Conservation (phyloP, 2,888 invertebrate species). For the Rhorus exstirpatorius region DNA sequence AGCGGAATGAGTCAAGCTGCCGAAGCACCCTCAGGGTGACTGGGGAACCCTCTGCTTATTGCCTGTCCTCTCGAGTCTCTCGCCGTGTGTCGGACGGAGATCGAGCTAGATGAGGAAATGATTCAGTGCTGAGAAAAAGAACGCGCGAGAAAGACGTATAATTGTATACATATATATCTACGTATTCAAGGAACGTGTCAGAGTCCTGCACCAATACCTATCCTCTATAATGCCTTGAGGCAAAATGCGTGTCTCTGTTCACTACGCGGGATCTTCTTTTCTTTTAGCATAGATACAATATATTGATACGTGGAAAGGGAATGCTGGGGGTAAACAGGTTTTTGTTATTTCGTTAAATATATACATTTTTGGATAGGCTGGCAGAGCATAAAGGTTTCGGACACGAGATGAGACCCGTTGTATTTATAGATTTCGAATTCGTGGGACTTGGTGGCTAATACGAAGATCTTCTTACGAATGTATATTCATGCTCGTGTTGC, state of each 20-base stretch:
- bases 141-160: conserved; percentile 43
- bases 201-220: conserved; percentile 57
- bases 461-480: neutral
- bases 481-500: neutral
- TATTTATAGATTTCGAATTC: conserved; percentile 28
- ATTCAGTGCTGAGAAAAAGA: conserved; percentile 52
- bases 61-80: conserved; percentile 44
- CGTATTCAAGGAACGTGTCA: conserved; percentile 31
- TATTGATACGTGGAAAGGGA: conserved; percentile 72
- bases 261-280: conserved; percentile 44
- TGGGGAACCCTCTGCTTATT: conserved; percentile 76
- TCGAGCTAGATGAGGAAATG: conserved; percentile 58
- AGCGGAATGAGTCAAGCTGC: conserved; percentile 75
- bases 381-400: neutral
- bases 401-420: conserved; percentile 5
- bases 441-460: neutral
- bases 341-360: conserved; percentile 72
- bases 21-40: conserved; percentile 77
- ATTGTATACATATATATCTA: conserved; percentile 1
- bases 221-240: conserved; percentile 59
- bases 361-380: conserved; percentile 23
- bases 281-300: neutral
- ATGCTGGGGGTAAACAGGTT: conserved; percentile 75
- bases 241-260: conserved; percentile 66
- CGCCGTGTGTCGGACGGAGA: conserved; percentile 41